Base-by-base conservation (phyloP, 2,797 vertebrate species). In the Acanthiza pusilla region DNA sequence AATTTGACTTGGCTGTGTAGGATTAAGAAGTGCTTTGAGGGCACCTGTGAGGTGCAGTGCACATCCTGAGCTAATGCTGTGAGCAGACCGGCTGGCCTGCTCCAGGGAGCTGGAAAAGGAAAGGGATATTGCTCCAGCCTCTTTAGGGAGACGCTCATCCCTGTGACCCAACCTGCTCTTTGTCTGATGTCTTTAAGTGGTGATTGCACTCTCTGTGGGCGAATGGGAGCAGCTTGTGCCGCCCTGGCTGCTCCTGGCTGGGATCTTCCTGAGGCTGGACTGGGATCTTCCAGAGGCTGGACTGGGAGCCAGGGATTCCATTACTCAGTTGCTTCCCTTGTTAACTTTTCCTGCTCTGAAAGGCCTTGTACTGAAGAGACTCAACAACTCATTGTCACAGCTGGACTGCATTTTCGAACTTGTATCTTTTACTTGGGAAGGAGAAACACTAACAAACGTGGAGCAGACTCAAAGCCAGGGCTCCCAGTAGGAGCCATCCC, bases 331-430 rank as follows among this genome's bases (percentile, higher is more conserved):
- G 9, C 43, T 60, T 14, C 38, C 71, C 66, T 51, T 0, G 1
- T 38, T 20, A 48, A 57, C 42, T 47, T 65, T 63, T 79, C 36
- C 79, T 81, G 42, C 58, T 71, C 79, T 5, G 0, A 51, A 40
- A 47, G 54, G 48, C 1, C 0, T 55, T 21, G 55, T 38, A 0
- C 38, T 54, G 1, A 38, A 58, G 62, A 66, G 36, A 20, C 65
- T 68, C 47, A 27, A 19, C 11, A 12, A 1, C 1, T 5, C 54
- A 3, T 16, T 90, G 83, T 62, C 66, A 42, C 82, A 93, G 55
- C 83, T 65, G 63, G 54, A 3, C 15, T 73, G 70, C 23, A 0
- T 58, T 87, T 73, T 45, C 78, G 15, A 51, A 15, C 88, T 62
- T 48, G 45, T 30, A 32, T 78, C 16, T 45, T 85, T 32, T 34